Evolutionary conservation across 2,113 vertebrate species (phyloP).

Genomic region (Orthonyx spaldingii): DNA sequence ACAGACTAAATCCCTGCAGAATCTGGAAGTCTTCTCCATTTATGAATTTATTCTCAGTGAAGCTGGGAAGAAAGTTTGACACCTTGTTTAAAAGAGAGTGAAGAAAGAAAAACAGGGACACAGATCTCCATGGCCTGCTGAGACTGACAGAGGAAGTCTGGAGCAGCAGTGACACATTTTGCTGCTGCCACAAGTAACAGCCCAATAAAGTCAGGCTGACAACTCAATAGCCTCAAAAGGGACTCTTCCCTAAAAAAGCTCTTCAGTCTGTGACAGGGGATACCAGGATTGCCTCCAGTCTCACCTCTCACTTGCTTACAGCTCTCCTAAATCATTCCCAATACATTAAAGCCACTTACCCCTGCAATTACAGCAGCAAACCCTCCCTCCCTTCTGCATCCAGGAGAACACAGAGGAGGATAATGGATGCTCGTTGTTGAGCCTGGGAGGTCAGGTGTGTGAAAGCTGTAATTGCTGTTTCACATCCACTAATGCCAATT

Average conservation of each 20-base stretch:
- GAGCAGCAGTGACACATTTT: not conserved
- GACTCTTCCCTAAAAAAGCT: not conserved
- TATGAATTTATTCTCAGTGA: not conserved
- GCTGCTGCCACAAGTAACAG: not conserved
- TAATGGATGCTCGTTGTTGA: not conserved
- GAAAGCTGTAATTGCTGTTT: not conserved
- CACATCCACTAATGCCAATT: not conserved
- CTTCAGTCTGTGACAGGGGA: not conserved
- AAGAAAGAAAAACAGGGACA: not conserved
- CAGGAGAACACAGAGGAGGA: not conserved
- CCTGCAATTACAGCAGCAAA: not conserved
- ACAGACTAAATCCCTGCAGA: not conserved
- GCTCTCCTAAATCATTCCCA: not conserved
- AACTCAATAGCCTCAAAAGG: not conserved
- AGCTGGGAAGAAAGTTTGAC: not conserved
- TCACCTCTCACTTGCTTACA: not conserved
- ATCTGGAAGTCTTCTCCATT: not conserved
- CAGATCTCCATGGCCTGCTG: not conserved
- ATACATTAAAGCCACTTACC: not conserved
- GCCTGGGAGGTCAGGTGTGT: not conserved
- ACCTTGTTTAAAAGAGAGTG: not conserved
- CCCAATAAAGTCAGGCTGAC: not conserved
- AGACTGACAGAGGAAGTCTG: not conserved
- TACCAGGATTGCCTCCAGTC: not conserved
- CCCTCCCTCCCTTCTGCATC: not conserved